Percentiles rank a stretch among this genome's conserved stretches.
Evolutionary conservation across 2,113 vertebrate genomes (phyloP).

Genomic region (Ammodramus savannarum): DNA sequence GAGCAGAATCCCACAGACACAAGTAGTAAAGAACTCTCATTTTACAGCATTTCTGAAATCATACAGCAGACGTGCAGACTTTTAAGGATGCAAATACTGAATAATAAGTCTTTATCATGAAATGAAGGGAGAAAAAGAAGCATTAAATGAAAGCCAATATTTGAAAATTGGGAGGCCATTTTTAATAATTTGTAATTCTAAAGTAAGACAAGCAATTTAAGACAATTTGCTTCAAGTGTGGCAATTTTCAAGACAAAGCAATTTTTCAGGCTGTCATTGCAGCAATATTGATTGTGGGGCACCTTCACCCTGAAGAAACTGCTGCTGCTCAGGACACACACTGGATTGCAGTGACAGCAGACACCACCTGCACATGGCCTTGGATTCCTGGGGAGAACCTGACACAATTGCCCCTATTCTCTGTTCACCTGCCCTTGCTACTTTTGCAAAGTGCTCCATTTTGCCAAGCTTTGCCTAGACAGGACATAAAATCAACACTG

Average conservation of each 20-base stretch:
- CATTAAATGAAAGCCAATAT: neutral
- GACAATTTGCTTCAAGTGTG: neutral
- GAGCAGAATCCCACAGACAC: neutral
- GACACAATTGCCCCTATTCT: neutral
- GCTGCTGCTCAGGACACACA: neutral
- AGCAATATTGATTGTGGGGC: neutral
- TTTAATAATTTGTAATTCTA: neutral
- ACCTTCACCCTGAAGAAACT: neutral
- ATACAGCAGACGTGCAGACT: neutral
- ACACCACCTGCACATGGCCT: accelerated
- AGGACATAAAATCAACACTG: neutral
- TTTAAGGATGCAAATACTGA: neutral
- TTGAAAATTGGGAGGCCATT: neutral
- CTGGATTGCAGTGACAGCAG: accelerated
- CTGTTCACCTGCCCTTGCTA: neutral
- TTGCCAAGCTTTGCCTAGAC: neutral
- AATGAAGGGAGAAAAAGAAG: neutral
- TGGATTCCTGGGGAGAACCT: neutral
- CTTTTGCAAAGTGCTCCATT: neutral
- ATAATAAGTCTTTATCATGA: neutral
- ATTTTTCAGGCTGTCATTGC: neutral
- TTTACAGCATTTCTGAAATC: neutral
- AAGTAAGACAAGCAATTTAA: neutral
- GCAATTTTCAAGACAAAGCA: neutral
- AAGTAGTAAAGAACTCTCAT: neutral